A percentile compares a stretch with the other conserved stretches of the same genome.
Evolutionary conservation across 2,797 vertebrate species (phyloP).

Genomic region (Pipistrellus pipistrellus): DNA sequence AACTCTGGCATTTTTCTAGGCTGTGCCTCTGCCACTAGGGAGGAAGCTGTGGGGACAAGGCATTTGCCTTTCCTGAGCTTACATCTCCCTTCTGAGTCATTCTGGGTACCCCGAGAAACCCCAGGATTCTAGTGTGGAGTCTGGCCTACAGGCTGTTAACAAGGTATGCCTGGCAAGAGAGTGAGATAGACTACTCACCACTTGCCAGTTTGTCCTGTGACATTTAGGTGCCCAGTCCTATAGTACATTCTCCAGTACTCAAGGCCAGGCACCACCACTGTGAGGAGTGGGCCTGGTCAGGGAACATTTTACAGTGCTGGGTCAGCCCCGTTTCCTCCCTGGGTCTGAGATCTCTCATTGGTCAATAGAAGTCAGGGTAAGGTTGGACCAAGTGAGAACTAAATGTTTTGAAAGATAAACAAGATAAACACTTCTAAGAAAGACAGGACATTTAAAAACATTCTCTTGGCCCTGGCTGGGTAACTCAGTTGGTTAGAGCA

Average conservation of each 20-base stretch:
- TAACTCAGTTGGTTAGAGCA: not conserved
- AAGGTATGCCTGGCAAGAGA: not conserved
- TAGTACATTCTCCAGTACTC: not conserved
- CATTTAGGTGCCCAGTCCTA: not conserved
- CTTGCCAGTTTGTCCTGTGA: not conserved
- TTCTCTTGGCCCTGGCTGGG: not conserved
- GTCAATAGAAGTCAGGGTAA: not conserved
- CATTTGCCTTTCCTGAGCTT: not conserved
- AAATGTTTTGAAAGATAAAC: not conserved
- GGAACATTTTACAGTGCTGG: not conserved
- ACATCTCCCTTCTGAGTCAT: not conserved
- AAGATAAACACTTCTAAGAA: conserved; percentile 14
- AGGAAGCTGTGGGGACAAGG: not conserved
- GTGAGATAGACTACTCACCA: not conserved
- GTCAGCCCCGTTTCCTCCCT: conserved; percentile 15
- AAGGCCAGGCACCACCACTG: not conserved
- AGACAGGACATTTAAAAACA: not conserved
- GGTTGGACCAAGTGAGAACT: not conserved
- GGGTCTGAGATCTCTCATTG: not conserved
- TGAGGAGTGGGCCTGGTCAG: not conserved
- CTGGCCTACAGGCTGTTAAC: not conserved
- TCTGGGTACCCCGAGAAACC: not conserved
- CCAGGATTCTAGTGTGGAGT: not conserved
- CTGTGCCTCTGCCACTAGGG: not conserved
- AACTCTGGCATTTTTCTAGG: not conserved